Evolutionary conservation across 2,888 invertebrate genomes (phyloP).

Genomic region (Dichetophora obliterata): DNA sequence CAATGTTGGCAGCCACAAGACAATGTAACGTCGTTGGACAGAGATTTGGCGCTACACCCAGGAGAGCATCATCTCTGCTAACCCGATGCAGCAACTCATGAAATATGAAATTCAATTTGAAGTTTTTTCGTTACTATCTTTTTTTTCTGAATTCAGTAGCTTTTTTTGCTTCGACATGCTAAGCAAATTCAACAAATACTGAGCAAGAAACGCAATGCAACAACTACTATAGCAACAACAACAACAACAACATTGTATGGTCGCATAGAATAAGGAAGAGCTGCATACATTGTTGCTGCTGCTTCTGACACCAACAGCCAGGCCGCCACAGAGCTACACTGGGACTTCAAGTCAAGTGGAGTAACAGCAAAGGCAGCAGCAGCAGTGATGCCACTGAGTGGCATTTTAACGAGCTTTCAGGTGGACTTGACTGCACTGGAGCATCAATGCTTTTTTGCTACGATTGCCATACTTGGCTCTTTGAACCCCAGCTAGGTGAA

Average conservation of each 20-base stretch:
- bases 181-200: conserved; percentile 19
- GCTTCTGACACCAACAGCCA: not conserved
- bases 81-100: conserved; percentile 33
- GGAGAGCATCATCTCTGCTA: not conserved
- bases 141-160: not conserved
- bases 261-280: not conserved
- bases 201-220: conserved; percentile 10
- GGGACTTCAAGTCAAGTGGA: conserved; percentile 10
- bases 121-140: not conserved
- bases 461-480: not conserved
- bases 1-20: not conserved
- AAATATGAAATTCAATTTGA: conserved; percentile 41
- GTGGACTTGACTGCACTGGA: conserved; percentile 23
- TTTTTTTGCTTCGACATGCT: not conserved
- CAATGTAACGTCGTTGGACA: not conserved
- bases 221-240: not conserved
- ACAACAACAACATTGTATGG: conserved; percentile 15
- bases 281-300: not conserved
- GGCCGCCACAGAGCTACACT: not conserved
- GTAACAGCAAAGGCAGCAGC: not conserved
- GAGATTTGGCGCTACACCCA: not conserved
- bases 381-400: conserved; percentile 28
- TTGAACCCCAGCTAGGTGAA: not conserved
- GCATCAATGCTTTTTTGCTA: not conserved
- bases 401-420: conserved; percentile 36